Base-by-base conservation (phyloP, 1,140 invertebrate species). In the Manduca sexta region DNA sequence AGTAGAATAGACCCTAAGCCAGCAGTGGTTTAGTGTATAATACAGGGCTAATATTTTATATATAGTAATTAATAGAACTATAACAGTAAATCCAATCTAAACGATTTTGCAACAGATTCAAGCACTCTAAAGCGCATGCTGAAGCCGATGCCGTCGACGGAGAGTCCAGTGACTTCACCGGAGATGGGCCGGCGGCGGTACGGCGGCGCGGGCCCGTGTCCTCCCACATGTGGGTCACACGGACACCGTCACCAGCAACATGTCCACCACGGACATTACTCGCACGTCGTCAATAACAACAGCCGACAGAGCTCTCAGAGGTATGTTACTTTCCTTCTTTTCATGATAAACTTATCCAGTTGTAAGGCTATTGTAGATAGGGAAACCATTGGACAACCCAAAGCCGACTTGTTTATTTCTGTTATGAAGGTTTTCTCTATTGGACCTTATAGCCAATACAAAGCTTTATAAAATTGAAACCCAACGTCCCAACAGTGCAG, bases 81-180 rank as follows among this genome's bases (percentile, higher is more conserved):
- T 37, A 12, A 44, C 2, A 6, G 2, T 44, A 10, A 44, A 10
- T 0, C 33, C 21, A 6, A 18, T 12, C n/a, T 41, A 18, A 7
- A 14, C 41, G 5, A 38, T 18, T 40, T 18, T 30, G 6, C 89
- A 45, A 12, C 15, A 67, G 94, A 95, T 81, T 94, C 95, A 56
- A 95, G 94, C 76, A 97, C 95, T 1, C 86, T 98, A 55, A 97
- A 98, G 74, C 90, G 94, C 37, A 97, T 98, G 94, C 86, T 98
- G 53, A 97, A 97, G 66, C 96, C 96, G 15, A 94, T 98, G 89
- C 92, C 94, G 15, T 93, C 92, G 61, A 91, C 92, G 46, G 94
- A 95, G 65, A 95, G 93, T 72, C 94, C 94, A 2, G 94, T 94
- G 7, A 95, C 94, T 10, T 95, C 94, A 46, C 94, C 94, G 6